Evolutionary conservation across 1,140 invertebrate genomes (phyloP), one percentile per base, ranked within the genome.

Genomic region (Charaxes varanes): DNA sequence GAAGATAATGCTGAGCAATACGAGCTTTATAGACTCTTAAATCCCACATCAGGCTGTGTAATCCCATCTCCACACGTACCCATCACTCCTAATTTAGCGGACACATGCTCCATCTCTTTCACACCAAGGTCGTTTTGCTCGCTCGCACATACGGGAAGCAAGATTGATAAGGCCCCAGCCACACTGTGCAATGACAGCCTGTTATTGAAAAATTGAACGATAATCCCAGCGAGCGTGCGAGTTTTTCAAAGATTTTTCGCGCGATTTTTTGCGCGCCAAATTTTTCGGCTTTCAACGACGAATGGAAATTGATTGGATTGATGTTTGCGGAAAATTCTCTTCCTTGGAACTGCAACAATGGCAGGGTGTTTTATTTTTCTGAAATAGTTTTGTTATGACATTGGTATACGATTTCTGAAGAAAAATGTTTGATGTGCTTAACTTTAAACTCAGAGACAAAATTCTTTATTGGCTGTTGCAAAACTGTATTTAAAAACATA

Each of bases 161-260:
- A 78, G 76, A 81, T 78, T 76, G 77, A 81, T 81, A 76, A 51
- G 58, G 41, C 54, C 53, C 49, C 42, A 37, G 53, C 57, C 57
- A 52, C 42, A 56, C 59, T 53, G 53, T 41, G 56, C 49, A 44
- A 63, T 73, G 76, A 77, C 76, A 69, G 70, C 48, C 67, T 70
- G 60, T 80, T 77, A 80, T 80, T 76, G 72, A 74, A 80, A 80
- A 77, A 80, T 74, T 77, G 70, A 76, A 57, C 58, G 72, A 74
- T 74, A 80, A 74, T 77, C 65, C 64, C 67, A 28, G 36, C 26
- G 53, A 55, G 64, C 52, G 37, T 28, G n/a, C n/a, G n/a, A 52
- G 61, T 66, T 74, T 55, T 78, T 73, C 72, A 71, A 72, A 66
- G 65, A 64, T 67, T 72, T 62, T 32, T 24, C 28, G 8, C 51